Conservation (phyloP, 2,113 vertebrate species). For the Centropus unirufus region DNA sequence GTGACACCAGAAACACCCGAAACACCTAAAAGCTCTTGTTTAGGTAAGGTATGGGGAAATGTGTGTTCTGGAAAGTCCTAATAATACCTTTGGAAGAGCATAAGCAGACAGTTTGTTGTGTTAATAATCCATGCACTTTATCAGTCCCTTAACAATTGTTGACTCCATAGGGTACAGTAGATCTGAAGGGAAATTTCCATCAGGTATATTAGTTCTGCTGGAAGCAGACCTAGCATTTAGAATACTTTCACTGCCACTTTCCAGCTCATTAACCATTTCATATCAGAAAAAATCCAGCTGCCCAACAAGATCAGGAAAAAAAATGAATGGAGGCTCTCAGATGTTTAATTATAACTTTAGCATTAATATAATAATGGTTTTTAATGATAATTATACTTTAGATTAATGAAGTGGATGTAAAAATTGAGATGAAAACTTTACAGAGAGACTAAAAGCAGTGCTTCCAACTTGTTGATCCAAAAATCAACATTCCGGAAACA, state of each 20-base stretch:
- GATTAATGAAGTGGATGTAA: neutral
- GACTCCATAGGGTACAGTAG: neutral
- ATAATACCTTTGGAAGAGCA: neutral
- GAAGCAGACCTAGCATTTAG: neutral
- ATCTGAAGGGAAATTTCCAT: neutral
- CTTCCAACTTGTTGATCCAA: neutral
- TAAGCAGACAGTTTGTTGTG: neutral
- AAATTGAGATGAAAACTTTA: neutral
- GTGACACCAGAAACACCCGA: neutral
- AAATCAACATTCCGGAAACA: neutral
- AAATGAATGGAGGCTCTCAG: neutral
- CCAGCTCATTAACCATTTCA: constrained; percentile 57
- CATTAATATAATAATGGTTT: neutral
- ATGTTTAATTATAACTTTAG: constrained; percentile 18
- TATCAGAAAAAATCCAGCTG: constrained; percentile 52
- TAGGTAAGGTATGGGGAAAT: neutral
- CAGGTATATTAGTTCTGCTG: constrained; percentile 15
- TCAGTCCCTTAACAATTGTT: neutral
- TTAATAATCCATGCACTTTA: neutral
- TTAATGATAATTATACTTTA: neutral
- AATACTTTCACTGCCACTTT: constrained; percentile 19
- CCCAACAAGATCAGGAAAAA: constrained; percentile 36
- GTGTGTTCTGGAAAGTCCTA: neutral
- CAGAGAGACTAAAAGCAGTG: neutral
- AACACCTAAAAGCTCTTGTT: neutral